A percentile compares a stretch with the other conserved stretches of the same genome.
Evolutionary conservation across 1,140 invertebrate species (phyloP).

Genomic region (Lasioglossum albipes): DNA sequence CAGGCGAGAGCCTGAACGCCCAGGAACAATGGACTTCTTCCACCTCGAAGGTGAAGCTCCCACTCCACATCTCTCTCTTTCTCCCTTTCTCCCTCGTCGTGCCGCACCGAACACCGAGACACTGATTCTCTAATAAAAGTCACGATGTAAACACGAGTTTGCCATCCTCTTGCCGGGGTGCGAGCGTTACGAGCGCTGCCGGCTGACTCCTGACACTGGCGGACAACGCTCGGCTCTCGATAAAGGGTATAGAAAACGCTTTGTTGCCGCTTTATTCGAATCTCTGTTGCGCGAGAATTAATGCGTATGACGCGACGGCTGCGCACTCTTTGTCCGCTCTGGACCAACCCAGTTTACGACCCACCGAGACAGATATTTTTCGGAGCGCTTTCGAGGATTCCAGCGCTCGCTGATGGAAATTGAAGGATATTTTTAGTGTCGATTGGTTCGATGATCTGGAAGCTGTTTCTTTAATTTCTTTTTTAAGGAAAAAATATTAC

Average conservation of each 20-base stretch:
- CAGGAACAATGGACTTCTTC: constrained; percentile 39
- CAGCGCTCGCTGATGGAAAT: no score
- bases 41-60: constrained; percentile 7
- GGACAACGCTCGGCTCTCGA: background rate
- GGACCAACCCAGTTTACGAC: background rate
- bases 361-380: background rate
- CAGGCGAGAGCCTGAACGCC: constrained; percentile 15
- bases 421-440: no score
- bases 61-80: background rate
- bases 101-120: constrained; percentile 51
- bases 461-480: no score
- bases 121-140: constrained; percentile 66
- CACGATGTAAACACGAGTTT: constrained; percentile 40
- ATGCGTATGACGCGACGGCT: background rate
- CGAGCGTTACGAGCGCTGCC: constrained; percentile 15
- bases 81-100: constrained; percentile 10
- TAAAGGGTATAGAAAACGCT: background rate
- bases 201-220: constrained; percentile 25
- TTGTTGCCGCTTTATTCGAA: constrained; percentile 21
- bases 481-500: no score
- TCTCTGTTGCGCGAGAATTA: constrained; percentile 15
- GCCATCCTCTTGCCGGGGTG: constrained; percentile 6
- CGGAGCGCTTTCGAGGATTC: no score
- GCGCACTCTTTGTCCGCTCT: background rate
- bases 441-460: no score